These are phyloP conservation scores for Phoxinus dragarum DNA, from an alignment of 2,797 vertebrate genomes.

Conservation along the genomic window DNA sequence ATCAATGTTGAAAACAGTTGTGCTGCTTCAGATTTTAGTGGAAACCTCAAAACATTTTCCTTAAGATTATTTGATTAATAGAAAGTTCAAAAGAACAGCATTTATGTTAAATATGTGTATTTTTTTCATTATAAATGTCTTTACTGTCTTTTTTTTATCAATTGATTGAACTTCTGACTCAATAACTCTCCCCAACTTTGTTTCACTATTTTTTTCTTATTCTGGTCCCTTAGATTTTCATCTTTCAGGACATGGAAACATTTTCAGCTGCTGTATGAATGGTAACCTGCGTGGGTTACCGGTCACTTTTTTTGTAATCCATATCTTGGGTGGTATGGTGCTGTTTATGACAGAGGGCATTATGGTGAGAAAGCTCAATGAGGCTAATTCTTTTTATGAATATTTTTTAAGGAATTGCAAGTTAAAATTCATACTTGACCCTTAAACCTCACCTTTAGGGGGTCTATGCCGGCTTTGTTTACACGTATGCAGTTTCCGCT, in stretches of 20 bases:
- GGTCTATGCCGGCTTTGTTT: conserved; percentile 91
- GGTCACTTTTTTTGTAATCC: conserved; percentile 91
- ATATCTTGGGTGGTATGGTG: conserved; percentile 89
- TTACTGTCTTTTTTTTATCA: neutral
- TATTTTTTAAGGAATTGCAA: neutral
- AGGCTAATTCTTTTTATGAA: neutral
- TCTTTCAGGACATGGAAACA: conserved; percentile 74
- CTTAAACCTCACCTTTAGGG: conserved; percentile 77
- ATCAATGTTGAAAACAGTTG: neutral
- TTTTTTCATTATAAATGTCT: neutral
- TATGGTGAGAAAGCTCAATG: conserved; percentile 81
- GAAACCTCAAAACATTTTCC: neutral
- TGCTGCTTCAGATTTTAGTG: neutral
- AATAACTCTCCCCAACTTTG: neutral
- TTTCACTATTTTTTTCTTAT: neutral
- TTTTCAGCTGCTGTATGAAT: conserved; percentile 89
- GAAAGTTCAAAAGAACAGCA: neutral
- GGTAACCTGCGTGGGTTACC: conserved; percentile 85
- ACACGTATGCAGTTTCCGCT: conserved; percentile 89
- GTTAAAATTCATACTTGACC: conserved; percentile 15
- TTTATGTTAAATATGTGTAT: neutral
- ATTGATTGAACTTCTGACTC: no score
- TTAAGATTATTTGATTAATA: neutral
- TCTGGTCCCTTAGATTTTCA: neutral
- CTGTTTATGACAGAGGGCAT: conserved; percentile 98